These are phyloP conservation scores for Metalampra italica DNA, from an alignment of 2,888 invertebrate genomes.

Conservation along the genomic window DNA sequence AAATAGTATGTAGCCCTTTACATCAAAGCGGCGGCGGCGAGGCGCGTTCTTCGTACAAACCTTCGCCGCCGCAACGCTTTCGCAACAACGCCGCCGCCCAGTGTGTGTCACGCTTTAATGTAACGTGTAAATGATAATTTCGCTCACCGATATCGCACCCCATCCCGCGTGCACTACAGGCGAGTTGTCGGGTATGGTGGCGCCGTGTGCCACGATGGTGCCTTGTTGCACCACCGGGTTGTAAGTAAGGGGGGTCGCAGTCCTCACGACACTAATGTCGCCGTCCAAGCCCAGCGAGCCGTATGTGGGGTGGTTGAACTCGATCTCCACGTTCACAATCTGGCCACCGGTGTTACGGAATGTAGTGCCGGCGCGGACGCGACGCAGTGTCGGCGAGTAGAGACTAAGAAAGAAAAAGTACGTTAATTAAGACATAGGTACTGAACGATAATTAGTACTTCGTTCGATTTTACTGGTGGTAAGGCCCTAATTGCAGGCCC, in stretches of 20 bases:
- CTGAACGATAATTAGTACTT: not conserved
- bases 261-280: constrained; percentile 40
- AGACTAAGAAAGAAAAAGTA: constrained; percentile 20
- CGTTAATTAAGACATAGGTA: not conserved
- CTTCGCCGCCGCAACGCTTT: no score
- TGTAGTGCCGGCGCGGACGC: constrained; percentile 44
- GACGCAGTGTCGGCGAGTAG: constrained; percentile 26
- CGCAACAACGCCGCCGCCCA: no score
- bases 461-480: no score
- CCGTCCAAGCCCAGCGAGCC: constrained; percentile 14
- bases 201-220: constrained; percentile 16
- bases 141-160: constrained; percentile 30
- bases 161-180: constrained; percentile 30
- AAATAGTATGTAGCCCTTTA: no score
- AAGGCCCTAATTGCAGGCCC: no score
- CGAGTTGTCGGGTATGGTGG: constrained; percentile 20
- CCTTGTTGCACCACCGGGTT: constrained; percentile 18
- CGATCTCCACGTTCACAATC: constrained; percentile 13
- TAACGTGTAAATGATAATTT: no score
- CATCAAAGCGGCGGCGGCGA: no score
- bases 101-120: no score
- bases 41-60: no score
- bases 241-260: constrained; percentile 21
- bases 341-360: constrained; percentile 41
- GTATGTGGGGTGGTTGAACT: constrained; percentile 29